Base-by-base conservation (phyloP, 2,888 invertebrate species). In the Drosophila mimica region DNA sequence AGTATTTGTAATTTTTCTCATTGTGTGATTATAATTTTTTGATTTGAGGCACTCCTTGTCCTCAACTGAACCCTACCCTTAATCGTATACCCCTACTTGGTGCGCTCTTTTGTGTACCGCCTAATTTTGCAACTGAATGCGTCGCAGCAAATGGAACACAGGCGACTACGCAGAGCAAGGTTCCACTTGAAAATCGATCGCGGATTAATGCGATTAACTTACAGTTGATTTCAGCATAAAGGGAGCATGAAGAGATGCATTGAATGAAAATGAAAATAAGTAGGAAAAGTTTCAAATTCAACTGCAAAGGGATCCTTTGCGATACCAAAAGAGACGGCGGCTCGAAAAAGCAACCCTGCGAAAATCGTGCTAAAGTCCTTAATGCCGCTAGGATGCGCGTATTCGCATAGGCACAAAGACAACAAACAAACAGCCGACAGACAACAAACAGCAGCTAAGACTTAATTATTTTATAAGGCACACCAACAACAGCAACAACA, bases 201-300 rank as follows among this genome's bases (percentile, higher is more conserved):
- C 79, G 81, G 86, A 91, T 91, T 91, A 88, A 88, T 88, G 89
- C 75, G 90, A 91, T 88, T 91, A 92, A 87, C 88, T 91, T 92
- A 89, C 92, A 92, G 92, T 90, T 90, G 92, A 91, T 81, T 91
- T 82, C 79, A 83, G 70, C 56, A 69, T 56, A 80, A 76, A 64
- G 68, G 67, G 70, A 59, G 70, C 68, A 75, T 58, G 56, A 60
- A 49, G 40, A 69, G 31, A 40, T 20, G 64, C 64, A 59, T 62
- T 70, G 73, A 75, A 76, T 71, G 40, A 38, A 53, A 63, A 57
- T 33, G 60, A 77, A 74, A 77, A 72, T 52, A 52, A 53, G 68
- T 62, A 74, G 67, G 52, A 65, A 88, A 91, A 91, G 86, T 88
- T 85, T 88, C 75, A 75, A 77, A 82, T 84, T 83, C 74, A 73